These are phyloP conservation scores for Actinia equina DNA, from an alignment of 64 coral and sea anemone genomes.

Conservation along the genomic window DNA sequence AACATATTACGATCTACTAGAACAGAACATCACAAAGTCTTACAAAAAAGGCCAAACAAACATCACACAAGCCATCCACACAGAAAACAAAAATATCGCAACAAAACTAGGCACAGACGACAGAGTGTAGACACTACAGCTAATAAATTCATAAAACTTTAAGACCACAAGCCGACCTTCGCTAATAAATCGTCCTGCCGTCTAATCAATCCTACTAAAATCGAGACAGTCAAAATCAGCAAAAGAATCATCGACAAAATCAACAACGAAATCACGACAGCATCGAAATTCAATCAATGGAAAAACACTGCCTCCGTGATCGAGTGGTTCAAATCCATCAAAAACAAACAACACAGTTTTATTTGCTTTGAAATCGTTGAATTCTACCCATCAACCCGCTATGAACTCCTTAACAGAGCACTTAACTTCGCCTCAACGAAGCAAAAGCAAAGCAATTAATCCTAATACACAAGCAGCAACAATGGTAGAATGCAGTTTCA, in stretches of 20 bases:
- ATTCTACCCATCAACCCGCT: constrained; percentile 26
- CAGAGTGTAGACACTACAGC: constrained; percentile 16
- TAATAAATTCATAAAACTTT: constrained; percentile 23
- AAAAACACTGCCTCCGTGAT: too few relatives aligned
- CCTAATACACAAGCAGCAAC: too few relatives aligned
- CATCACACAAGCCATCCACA: too few relatives aligned
- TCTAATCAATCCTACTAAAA: constrained; percentile 39
- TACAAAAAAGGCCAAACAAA: too few relatives aligned
- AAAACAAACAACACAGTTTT: constrained; percentile 10
- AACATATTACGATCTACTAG: too few relatives aligned
- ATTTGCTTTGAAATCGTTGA: constrained; percentile 41
- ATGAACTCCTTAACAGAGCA: constrained; percentile 23
- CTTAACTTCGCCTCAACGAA: constrained; percentile 47
- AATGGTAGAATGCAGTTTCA: too few relatives aligned
- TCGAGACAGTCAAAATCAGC: constrained; percentile 25
- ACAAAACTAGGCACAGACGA: constrained; percentile 1
- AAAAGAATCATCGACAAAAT: constrained; percentile 33
- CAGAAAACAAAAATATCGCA: too few relatives aligned
- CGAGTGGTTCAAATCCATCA: too few relatives aligned
- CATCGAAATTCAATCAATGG: too few relatives aligned
- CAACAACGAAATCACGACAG: background rate
- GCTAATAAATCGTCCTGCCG: constrained; percentile 28
- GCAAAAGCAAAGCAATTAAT: too few relatives aligned
- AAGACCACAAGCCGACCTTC: constrained; percentile 31
- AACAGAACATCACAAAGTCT: too few relatives aligned